Conservation (phyloP, 2,113 vertebrate genomes). For the Onychorhynchus coronatus region DNA sequence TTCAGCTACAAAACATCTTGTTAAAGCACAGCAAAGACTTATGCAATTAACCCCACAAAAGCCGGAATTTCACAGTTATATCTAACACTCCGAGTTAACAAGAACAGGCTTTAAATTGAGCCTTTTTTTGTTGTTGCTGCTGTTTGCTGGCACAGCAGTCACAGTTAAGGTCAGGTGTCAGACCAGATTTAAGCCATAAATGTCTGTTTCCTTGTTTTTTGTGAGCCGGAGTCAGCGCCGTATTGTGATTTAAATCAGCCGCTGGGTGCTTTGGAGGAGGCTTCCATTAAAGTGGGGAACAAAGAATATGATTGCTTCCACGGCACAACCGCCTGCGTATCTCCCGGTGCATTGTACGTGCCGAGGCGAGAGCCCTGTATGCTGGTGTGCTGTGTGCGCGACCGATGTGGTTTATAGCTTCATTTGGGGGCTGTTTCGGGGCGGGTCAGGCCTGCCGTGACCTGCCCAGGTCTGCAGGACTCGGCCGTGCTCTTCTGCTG, state of each 20-base stretch:
- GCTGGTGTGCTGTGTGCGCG: background rate
- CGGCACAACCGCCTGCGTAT: background rate
- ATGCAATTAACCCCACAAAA: slow-evolving; percentile 63
- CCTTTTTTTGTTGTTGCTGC: slow-evolving; percentile 4
- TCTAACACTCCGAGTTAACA: slow-evolving; percentile 46
- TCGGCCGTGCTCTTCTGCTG: rapidly evolving
- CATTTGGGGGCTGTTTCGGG: background rate
- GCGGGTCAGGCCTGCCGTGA: background rate
- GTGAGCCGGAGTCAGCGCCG: slow-evolving; percentile 16
- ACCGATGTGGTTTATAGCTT: background rate
- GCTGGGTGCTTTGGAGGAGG: slow-evolving; percentile 9
- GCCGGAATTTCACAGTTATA: slow-evolving; percentile 63
- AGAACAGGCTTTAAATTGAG: slow-evolving; percentile 7
- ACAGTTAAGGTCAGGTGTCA: slow-evolving; percentile 48
- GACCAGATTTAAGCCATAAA: slow-evolving; percentile 54
- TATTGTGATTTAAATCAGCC: slow-evolving; percentile 67
- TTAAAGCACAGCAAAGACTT: slow-evolving; percentile 65
- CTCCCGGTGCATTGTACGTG: background rate
- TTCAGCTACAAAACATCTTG: slow-evolving; percentile 61
- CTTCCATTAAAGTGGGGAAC: slow-evolving; percentile 51
- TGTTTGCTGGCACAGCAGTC: slow-evolving; percentile 46
- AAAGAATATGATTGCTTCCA: slow-evolving; percentile 46
- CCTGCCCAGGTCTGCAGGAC: background rate
- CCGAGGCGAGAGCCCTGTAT: background rate
- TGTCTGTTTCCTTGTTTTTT: slow-evolving; percentile 44